phyloP scores from a whole-genome alignment of 37 sponge, comb jelly and placozoan species.

The Agelas oroides region DNA sequence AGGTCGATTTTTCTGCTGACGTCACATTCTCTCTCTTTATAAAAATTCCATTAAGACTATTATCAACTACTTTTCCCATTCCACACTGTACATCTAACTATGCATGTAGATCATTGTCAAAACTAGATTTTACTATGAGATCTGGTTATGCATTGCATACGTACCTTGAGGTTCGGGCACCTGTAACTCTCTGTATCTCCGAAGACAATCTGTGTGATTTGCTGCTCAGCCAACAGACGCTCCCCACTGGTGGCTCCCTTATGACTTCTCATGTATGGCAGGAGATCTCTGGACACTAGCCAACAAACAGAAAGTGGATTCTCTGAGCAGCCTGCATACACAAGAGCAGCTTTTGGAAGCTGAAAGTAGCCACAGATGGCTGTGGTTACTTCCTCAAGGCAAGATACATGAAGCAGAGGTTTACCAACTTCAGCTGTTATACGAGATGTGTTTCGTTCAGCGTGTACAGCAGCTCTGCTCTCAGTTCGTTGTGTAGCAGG shows the following conservation, averaged over 20 bases:
- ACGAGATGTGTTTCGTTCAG: background rate
- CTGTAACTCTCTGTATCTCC: background rate
- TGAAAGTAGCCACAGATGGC: background rate
- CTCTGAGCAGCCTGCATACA: background rate
- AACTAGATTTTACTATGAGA: no score
- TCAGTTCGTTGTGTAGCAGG: background rate
- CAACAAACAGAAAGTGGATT: background rate
- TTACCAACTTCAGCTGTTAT: background rate
- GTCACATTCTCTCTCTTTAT: no score
- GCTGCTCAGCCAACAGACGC: background rate
- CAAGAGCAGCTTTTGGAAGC: background rate
- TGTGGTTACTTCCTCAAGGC: background rate
- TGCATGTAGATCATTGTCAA: no score
- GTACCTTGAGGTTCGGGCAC: background rate
- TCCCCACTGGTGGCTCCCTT: background rate
- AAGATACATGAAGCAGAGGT: background rate
- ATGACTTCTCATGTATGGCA: background rate
- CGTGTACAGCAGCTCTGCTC: no score
- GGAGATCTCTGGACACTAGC: background rate
- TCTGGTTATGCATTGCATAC: no score
- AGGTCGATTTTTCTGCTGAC: no score
- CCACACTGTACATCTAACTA: no score
- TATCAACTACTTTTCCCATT: no score
- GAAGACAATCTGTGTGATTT: background rate
- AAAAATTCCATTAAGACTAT: no score